Conservation (phyloP, 2,113 vertebrate genomes). For the human region GRCh38 chr1:223344001-223344500, state of each 20-base stretch:
- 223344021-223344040: not conserved
- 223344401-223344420: accelerated
- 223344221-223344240: not conserved
- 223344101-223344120: not conserved
- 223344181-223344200: not conserved
- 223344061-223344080: not conserved
- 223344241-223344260: not conserved
- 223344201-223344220: not conserved
- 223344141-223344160: not conserved
- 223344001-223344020: not conserved
- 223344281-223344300: not conserved
- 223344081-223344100: not conserved
- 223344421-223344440: accelerated
- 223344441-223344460: not conserved
- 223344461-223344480: slow-evolving; percentile 56
- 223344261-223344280: accelerated
- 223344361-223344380: not conserved
- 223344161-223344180: not conserved
- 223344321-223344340: not conserved
- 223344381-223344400: too few species aligned
- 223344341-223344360: not conserved
- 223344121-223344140: not conserved
- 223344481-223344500: slow-evolving; percentile 55
- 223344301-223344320: not conserved
- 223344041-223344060: not conserved